Evolutionary conservation across 2,888 invertebrate species (phyloP).

Genomic region (Autographa gamma): DNA sequence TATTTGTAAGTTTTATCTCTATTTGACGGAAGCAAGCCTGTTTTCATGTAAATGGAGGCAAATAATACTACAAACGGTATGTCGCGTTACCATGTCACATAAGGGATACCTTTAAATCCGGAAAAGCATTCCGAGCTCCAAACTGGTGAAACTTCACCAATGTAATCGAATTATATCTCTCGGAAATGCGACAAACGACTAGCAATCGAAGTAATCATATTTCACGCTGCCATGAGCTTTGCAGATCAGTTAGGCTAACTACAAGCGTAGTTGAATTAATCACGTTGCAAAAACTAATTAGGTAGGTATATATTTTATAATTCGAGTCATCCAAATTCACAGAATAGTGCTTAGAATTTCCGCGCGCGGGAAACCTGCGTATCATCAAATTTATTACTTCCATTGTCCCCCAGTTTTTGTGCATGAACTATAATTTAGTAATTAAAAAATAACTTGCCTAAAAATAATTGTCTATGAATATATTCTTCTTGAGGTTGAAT

Average conservation of each 20-base stretch:
- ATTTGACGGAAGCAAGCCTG: background rate
- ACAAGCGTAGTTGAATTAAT: constrained; percentile 15
- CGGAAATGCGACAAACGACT: constrained; percentile 33
- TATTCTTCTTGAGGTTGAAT: too few species aligned
- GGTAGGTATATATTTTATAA: background rate
- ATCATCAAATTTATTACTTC: constrained; percentile 13
- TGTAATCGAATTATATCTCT: constrained; percentile 28
- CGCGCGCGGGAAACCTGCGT: constrained; percentile 42
- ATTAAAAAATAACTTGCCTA: constrained; percentile 30
- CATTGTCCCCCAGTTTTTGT: constrained; percentile 64
- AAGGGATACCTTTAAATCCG: background rate
- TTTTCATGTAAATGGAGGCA: background rate
- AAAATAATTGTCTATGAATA: too few species aligned
- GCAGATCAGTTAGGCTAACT: constrained; percentile 27
- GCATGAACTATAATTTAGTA: constrained; percentile 44
- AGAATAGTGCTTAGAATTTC: constrained; percentile 51
- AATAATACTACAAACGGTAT: background rate
- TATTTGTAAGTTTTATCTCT: constrained; percentile 19
- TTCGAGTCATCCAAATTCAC: constrained; percentile 15
- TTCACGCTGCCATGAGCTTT: constrained; percentile 23
- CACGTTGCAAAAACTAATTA: constrained; percentile 2
- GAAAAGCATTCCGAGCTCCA: background rate
- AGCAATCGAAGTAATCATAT: constrained; percentile 43
- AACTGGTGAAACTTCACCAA: constrained; percentile 19
- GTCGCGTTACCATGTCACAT: background rate